Evolutionary conservation across 2,888 invertebrate species (phyloP), one percentile per base, ranked within the genome.

Genomic region (Oegoconia quadripuncta): DNA sequence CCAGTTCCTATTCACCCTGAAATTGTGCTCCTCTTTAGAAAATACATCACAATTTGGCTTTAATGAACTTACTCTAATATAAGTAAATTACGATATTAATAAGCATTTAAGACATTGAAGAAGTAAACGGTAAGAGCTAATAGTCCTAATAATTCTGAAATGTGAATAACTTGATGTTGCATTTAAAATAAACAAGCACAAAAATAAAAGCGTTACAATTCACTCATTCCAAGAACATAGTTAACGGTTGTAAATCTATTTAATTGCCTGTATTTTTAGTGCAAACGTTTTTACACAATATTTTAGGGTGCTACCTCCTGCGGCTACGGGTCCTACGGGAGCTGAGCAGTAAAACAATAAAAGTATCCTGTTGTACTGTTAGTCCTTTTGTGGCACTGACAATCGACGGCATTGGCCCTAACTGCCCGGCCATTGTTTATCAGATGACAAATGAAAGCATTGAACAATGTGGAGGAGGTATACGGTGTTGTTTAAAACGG

Each of bases 271-370:
- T 63, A 69, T 77, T 75, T 75, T 64, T 56, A 50, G 50, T 42
- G 43, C 51, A 55, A 69, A 65, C 54, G 60, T 68, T 71, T 71
- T 73, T 66, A 65, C 58, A 60, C 54, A 64, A 72, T 64, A 69
- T 75, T 75, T 75, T 69, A 71, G 77, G 81, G 62, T 70, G 72
- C 74, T 75, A 61, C 83, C 84, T 82, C 83, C 86, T 81, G 79
- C 70, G 72, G 79, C 73, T 74, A 66, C 82, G 63, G 82, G 71
- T 71, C 78, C 73, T 74, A 66, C 82, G 63, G 82, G 71, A 82
- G 83, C 82, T 55, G 42, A 14, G 71, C 60, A 52, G 74, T 86
- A 82, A 84, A 84, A 83, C 80, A 84, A 86, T 84, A 81, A 83
- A 83, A 69, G 46, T 59, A 59, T 64, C 67, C 70, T 72, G 70